Evolutionary conservation across 2,888 invertebrate species (phyloP), one percentile per base, ranked within the genome.

Genomic region (Enchytraeus crypticus): DNA sequence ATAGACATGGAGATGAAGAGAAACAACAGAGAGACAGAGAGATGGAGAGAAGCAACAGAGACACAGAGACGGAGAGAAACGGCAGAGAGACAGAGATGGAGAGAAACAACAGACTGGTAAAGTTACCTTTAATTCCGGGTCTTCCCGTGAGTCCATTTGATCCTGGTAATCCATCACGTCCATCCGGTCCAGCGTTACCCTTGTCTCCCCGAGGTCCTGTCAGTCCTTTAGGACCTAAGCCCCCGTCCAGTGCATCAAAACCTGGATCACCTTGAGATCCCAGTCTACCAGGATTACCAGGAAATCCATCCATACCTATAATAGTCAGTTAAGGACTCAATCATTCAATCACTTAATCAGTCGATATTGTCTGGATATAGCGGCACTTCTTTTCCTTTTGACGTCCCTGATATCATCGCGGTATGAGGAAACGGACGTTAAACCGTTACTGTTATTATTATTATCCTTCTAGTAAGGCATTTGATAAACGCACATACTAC

Each of bases 171-270:
- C 38, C 38, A 38, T 38, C 18, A 8, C 8, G 18, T 14, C 38
- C 38, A 38, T 8, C 8, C 11, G 18, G 11, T 14, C 38, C 38
- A 38, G 18, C 59, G 14, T 46, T 21, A 29, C 61, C 60, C 18
- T 56, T 45, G 5, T 14, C 27, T n/a, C 60, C 59, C n/a, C 33
- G 38, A 23, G 55, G 53, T 5, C 71, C 71, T 11, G 70, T 66
- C 5, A 56, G 49, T 33, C 69, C 58, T 5, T 62, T 26, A 27
- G 30, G 51, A 26, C 74, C 74, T 4, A 59, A 61, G 30, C 61
- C 64, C 61, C 77, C 77, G 54, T 69, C 21, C 5, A 23, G 8
- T 53, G 61, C 60, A 21, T 51, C 47, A 29, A 29, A 46, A 21
- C 64, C 68, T 38, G 66, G 64, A 3, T 60, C 59, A 4, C 68